Evolutionary conservation across 2,888 invertebrate species (phyloP).

Genomic region (Ormyrus nitidulus): DNA sequence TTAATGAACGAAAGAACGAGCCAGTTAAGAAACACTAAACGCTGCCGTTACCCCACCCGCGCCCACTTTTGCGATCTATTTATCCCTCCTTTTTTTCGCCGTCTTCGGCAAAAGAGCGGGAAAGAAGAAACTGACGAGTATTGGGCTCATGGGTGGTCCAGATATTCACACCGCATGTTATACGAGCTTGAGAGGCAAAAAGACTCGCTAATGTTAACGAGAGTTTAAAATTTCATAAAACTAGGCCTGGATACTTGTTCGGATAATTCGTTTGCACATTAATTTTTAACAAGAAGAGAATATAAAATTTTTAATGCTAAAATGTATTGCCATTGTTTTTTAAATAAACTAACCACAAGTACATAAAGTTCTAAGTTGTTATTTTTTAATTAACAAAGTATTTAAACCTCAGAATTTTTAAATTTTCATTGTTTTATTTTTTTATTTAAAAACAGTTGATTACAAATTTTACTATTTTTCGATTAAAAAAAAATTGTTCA

Average conservation of each 20-base stretch:
- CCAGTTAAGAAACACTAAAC: constrained; percentile 40
- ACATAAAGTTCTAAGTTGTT: too few relatives aligned
- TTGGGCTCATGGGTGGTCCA: constrained; percentile 38
- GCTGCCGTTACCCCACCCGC: neutral
- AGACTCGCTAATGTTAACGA: neutral
- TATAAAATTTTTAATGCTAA: too few relatives aligned
- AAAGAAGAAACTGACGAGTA: neutral
- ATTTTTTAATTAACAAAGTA: too few relatives aligned
- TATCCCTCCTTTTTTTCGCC: neutral
- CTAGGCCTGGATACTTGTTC: constrained; percentile 6
- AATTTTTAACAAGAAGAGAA: too few relatives aligned
- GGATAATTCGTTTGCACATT: neutral
- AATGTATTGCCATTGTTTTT: too few relatives aligned
- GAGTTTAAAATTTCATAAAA: neutral
- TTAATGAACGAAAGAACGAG: constrained; percentile 23
- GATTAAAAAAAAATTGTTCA: too few relatives aligned
- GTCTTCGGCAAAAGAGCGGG: constrained; percentile 4
- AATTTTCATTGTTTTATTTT: too few relatives aligned
- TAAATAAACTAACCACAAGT: too few relatives aligned
- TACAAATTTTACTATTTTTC: too few relatives aligned
- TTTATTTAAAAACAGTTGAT: too few relatives aligned
- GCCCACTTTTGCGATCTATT: constrained; percentile 26
- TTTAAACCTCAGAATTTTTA: too few relatives aligned
- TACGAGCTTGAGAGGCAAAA: neutral
- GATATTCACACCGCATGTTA: constrained; percentile 8